phyloP scores from a whole-genome alignment of 1,140 invertebrate genomes.

The Leptinotarsa lineolata region DNA sequence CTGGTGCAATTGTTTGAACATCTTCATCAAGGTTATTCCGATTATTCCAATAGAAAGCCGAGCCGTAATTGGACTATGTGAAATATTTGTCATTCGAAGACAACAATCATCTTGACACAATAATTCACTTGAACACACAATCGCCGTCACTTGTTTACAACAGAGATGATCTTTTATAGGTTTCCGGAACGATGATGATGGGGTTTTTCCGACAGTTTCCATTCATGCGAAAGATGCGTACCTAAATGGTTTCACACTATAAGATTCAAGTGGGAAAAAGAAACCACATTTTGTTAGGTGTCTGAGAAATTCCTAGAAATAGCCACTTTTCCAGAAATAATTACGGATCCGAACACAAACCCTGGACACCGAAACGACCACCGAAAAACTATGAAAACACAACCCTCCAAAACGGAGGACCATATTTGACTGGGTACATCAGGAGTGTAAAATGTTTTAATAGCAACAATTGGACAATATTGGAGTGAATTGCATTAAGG shows the following conservation, averaged over 20 bases:
- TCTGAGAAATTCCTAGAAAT: no score
- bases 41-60: conserved; percentile 22
- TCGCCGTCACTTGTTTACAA: neutral
- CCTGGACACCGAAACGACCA: no score
- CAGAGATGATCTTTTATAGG: neutral
- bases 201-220: no score
- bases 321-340: no score
- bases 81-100: neutral
- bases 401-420: conserved; percentile 48
- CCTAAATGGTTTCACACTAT: no score
- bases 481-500: conserved; percentile 57
- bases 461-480: conserved; percentile 57
- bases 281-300: no score
- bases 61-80: neutral
- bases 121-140: conserved; percentile 2
- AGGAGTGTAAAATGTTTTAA: conserved; percentile 55
- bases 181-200: neutral
- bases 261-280: no score
- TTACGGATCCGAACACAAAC: no score
- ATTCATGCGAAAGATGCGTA: no score
- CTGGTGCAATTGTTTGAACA: neutral
- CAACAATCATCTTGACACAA: neutral
- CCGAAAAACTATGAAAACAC: conserved; percentile 21
- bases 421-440: conserved; percentile 51
- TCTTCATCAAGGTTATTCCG: conserved; percentile 25